phyloP scores from a whole-genome alignment of 2,113 vertebrate genomes.

The Paradisaea rubra region DNA sequence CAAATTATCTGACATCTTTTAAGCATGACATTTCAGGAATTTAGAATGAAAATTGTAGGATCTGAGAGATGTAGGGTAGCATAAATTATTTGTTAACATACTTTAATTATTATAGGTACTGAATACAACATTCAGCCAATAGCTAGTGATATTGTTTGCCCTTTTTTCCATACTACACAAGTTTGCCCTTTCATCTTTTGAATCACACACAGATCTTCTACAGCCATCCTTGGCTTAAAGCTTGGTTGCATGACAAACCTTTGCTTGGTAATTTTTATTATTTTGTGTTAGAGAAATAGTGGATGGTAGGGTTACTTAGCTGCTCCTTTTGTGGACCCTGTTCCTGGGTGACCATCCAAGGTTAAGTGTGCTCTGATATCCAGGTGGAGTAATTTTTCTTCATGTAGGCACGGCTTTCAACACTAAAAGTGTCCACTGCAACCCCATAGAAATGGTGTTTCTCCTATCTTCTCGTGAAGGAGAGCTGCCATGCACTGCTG shows the following conservation, averaged over 20 bases:
- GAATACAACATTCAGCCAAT: background rate
- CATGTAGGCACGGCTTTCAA: background rate
- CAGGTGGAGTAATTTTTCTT: background rate
- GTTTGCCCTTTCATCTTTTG: background rate
- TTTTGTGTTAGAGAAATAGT: background rate
- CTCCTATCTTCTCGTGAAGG: background rate
- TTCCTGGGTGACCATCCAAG: background rate
- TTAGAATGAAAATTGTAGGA: background rate
- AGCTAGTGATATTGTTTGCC: background rate
- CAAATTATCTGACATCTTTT: background rate
- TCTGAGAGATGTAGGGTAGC: rapidly evolving
- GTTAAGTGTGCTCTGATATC: background rate
- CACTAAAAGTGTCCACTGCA: background rate
- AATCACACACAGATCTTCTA: background rate
- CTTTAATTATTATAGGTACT: background rate
- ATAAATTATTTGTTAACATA: background rate
- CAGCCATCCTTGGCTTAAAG: background rate
- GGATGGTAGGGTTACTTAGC: background rate
- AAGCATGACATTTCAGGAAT: background rate
- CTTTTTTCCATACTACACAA: background rate
- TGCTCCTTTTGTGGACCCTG: background rate
- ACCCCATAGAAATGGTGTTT: background rate
- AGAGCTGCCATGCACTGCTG: background rate
- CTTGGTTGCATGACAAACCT: background rate
- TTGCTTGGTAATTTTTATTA: background rate